Base-by-base conservation (phyloP, 2,888 invertebrate genomes). In the Cynaeus angustus region DNA sequence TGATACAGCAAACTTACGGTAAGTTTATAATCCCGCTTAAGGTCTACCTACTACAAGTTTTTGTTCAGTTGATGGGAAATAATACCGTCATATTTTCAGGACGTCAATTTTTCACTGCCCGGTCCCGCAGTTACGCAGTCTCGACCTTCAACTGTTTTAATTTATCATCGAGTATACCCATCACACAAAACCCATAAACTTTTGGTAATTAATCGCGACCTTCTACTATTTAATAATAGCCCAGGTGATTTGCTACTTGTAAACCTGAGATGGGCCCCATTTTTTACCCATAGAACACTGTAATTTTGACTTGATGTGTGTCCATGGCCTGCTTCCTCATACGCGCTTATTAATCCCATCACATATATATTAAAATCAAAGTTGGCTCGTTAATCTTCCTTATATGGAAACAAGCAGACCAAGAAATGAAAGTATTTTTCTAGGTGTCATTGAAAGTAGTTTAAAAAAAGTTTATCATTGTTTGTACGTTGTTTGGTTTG, bases 171-270 rank as follows among this genome's bases (percentile, higher is more conserved):
- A 6, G 16, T 2, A 9, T 52, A 55, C 55, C 55, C 52, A 52
- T 55, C 55, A 13, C 53, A 33, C 53, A 53, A 56, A 43, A 56
- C 41, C 56, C 43, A 56, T 41, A 41, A 50, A 56, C 41, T 26
- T 56, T 56, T 12, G 56, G 56, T 56, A 56, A 43, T 56, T 56
- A 56, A 56, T 26, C 12, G 26, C 41, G 56, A 41, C 56, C 56
- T 56, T 56, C 56, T 56, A 56, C 56, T 12, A 37, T 21, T 21
- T 56, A 56, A 56, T 56, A 56, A 43, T 12, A 56, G 56, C 9
- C 21, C 10, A 16, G 12, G 1, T 10, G 26, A 28, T 33, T 56
- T 41, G 56, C 56, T 56, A 43, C 56, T 56, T 56, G 13, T 14
- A 53, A 53, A 53, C 30, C 14, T 37, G 37, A 30, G 53, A 33